Percentiles rank a stretch among this genome's conserved stretches.
phyloP scores from a whole-genome alignment of 2,797 vertebrate genomes.

The Trichosurus vulpecula region DNA sequence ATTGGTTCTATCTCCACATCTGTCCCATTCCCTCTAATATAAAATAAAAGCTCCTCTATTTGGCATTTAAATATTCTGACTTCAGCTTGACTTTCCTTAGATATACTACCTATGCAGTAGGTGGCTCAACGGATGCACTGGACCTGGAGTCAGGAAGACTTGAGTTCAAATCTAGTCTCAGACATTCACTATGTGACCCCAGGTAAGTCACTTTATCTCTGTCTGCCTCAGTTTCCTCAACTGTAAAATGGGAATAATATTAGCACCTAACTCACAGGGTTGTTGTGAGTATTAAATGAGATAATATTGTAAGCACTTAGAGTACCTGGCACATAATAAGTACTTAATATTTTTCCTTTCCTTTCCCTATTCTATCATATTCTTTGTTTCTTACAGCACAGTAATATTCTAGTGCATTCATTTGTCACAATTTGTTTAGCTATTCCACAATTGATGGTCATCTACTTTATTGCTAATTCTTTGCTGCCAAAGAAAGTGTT shows the following conservation, averaged over 20 bases:
- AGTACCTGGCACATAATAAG: background rate
- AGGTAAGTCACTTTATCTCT: background rate
- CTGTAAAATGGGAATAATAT: background rate
- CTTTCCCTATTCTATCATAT: background rate
- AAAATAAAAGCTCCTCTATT: background rate
- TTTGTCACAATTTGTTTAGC: background rate
- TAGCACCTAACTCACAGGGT: background rate
- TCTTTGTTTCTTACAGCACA: background rate
- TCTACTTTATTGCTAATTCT: background rate
- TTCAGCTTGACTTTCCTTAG: background rate
- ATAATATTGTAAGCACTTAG: background rate
- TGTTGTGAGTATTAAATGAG: background rate
- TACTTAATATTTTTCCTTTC: background rate
- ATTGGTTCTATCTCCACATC: background rate
- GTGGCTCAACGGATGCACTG: background rate
- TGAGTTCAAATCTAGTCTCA: background rate
- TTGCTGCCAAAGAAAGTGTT: background rate
- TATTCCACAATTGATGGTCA: background rate
- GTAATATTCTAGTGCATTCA: background rate
- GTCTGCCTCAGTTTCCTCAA: background rate
- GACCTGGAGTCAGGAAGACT: background rate
- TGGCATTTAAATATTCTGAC: background rate
- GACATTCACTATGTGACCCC: background rate
- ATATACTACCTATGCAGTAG: background rate
- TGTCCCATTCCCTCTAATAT: background rate